Base-by-base conservation (phyloP, 2,797 vertebrate genomes). In the Eremophila alpestris region DNA sequence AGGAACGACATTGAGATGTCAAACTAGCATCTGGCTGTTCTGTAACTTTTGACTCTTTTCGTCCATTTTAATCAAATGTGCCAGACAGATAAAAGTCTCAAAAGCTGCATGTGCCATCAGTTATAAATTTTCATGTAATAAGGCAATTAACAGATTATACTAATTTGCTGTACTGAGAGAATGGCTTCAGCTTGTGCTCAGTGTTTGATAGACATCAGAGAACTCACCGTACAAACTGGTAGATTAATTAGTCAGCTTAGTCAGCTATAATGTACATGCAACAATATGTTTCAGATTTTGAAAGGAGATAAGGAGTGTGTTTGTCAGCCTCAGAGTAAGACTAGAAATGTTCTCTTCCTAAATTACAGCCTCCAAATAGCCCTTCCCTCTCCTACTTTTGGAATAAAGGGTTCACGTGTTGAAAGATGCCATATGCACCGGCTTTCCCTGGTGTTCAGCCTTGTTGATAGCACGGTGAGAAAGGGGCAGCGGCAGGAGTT, bases 341-440 rank as follows among this genome's bases (percentile, higher is more conserved):
- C 15, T 17, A 88, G 60, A 29, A 62, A 45, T 73, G 4, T 69
- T 14, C 14, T 13, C 14, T 36, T 90, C 16, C n/a, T 56, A 48
- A 76, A 41, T 65, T 51, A 27, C 2, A 1, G 10, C 13, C 27
- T 32, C 5, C 15, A 55, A 29, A 75, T 0, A 0, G 7, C 30
- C 14, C 11, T 58, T 92, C 5, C 10, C 13, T 9, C 23, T 75
- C 38, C 56, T 69, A 0, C 38, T 68, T 85, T 23, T 34, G 55
- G n/a, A 48, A n/a, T 16, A 16, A 36, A 16, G 11, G 6, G 10
- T 68, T 68, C 16, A 5, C 10, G 26, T 56, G 10, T 5, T 52
- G 26, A 21, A 19, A 74, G 13, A 38, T 30, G 36, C 21, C 18
- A 20, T 10, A 9, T 9, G 4, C 18, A 18, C 11, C 14, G 24